A percentile compares a stretch with the other conserved stretches of the same genome.
Conservation (phyloP, 2,888 invertebrate genomes). For the Lasioglossum lativentre region DNA sequence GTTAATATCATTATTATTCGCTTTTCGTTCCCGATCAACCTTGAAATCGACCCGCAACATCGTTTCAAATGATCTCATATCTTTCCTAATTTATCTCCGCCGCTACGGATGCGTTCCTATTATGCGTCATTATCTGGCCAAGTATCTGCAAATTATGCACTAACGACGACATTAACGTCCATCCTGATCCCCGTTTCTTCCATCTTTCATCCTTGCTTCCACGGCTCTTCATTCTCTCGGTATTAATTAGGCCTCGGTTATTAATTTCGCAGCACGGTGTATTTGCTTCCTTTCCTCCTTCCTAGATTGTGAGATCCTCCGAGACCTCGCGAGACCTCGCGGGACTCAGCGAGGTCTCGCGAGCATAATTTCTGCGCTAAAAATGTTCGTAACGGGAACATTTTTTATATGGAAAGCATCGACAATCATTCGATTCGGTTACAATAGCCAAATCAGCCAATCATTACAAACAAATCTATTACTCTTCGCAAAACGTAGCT, state of each 20-base stretch:
- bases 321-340: neutral
- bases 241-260: conserved; percentile 43
- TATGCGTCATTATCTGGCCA: conserved; percentile 49
- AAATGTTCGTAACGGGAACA: neutral
- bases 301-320: neutral
- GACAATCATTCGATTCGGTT: neutral
- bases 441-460: neutral
- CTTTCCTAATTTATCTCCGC: conserved; percentile 57
- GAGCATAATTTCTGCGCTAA: neutral
- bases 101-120: conserved; percentile 32
- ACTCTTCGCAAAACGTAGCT: neutral
- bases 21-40: neutral
- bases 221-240: conserved; percentile 22
- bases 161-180: conserved; percentile 29
- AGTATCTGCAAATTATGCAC: conserved; percentile 50
- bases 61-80: conserved; percentile 35
- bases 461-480: neutral
- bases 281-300: neutral
- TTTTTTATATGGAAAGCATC: neutral
- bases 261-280: conserved; percentile 23
- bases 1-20: neutral
- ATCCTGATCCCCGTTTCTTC: neutral
- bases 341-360: neutral
- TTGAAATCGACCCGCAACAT: neutral
- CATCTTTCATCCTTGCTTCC: conserved; percentile 7